Evolutionary conservation across 2,888 invertebrate genomes (phyloP), one percentile per base, ranked within the genome.

Genomic region (Cartodere bifasciata): DNA sequence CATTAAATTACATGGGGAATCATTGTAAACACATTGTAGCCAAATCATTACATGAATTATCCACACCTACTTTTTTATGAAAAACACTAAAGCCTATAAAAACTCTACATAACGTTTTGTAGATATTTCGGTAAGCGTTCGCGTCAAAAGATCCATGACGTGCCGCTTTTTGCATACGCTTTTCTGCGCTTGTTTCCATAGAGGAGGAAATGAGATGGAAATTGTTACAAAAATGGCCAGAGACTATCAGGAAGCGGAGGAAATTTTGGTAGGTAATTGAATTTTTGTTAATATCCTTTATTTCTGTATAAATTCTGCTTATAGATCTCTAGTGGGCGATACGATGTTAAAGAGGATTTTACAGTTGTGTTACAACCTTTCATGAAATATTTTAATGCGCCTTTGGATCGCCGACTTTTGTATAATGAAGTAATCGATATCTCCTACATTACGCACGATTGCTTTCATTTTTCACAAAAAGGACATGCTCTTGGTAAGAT

Each of bases 401-500:
- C 69, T 2, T 45, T 53, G 9, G 61, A 69, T 49, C 62, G 62
- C 3, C 40, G 36, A 3, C 49, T 44, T 16, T 43, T 50, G 35
- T 52, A 45, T 21, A 54, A 58, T 29, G 68, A 68, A 47, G 72
- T 72, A 47, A 73, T 79, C 25, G 77, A 79, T 58, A 68, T 72
- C 50, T 75, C 70, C 21, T 73, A 74, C 54, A 73, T 79, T 47
- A 78, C 79, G 2, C 72, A 79, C 49, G 80, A 81, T 53, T 80
- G 81, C 58, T 81, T 81, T 56, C 80, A 81, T 59, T 80, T 81
- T 61, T 80, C 79, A 32, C 80, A 81, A 58, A 80, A 78, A 54
- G 80, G 80, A n/a, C 78, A 79, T 39, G 80, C 80, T 2, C 53
- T 79, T 30, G 78, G 78, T 78, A 6, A 26, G 16, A 28, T 23